Conservation (phyloP, 2,797 vertebrate species). For the Eulemur coronatus region DNA sequence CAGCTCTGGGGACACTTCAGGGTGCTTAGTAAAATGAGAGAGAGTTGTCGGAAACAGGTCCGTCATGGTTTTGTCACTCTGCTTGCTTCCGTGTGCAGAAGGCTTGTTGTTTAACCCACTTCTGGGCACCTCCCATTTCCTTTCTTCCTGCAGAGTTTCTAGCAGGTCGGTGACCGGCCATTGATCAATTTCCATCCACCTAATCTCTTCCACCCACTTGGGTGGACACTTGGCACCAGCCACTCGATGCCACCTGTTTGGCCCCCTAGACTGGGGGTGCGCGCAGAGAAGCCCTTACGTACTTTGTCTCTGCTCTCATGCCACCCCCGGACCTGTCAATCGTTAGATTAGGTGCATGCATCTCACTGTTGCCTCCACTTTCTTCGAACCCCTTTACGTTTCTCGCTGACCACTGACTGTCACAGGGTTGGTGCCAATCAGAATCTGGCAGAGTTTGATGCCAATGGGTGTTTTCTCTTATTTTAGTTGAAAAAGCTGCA, state of each 20-base stretch:
- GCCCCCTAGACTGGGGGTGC: background rate
- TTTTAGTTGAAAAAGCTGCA: background rate
- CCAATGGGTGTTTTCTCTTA: background rate
- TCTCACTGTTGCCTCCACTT: background rate
- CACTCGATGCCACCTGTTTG: no score
- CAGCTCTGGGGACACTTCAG: background rate
- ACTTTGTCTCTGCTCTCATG: background rate
- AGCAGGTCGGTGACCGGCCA: rapidly evolving
- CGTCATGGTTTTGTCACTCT: rapidly evolving
- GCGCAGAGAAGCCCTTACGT: rapidly evolving
- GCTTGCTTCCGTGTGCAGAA: rapidly evolving
- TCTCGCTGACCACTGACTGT: background rate
- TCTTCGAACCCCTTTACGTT: background rate
- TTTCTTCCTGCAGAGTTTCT: background rate
- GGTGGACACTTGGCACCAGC: rapidly evolving
- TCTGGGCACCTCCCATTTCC: rapidly evolving
- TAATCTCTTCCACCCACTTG: background rate
- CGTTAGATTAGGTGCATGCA: background rate
- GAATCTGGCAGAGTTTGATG: background rate
- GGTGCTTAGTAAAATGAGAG: background rate
- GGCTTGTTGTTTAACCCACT: background rate
- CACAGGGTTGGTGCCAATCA: no score
- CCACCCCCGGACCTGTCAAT: background rate
- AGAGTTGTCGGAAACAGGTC: background rate
- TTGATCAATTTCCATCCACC: rapidly evolving